Percentiles rank a stretch among this genome's conserved stretches.
These are phyloP conservation scores for Gnatocerus cornutus DNA, from an alignment of 2,888 invertebrate species.

Conservation along the genomic window DNA sequence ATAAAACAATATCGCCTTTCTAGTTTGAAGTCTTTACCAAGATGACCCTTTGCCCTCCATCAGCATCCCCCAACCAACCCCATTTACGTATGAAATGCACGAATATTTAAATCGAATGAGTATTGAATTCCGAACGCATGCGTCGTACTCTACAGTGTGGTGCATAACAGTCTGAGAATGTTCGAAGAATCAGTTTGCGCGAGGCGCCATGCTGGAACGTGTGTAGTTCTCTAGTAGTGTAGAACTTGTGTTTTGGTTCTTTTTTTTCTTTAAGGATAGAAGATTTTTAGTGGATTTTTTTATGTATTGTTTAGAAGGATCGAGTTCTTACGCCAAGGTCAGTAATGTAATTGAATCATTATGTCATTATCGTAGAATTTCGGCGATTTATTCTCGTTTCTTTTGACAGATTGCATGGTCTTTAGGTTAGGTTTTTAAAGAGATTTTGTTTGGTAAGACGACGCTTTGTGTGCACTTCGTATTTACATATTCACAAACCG, in stretches of 20 bases:
- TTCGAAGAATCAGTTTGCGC: conserved; percentile 41
- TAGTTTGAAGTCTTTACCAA: neutral
- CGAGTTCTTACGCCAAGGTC: conserved; percentile 60
- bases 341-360: conserved; percentile 9
- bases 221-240: conserved; percentile 35
- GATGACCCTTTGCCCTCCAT: conserved; percentile 5
- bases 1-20: neutral
- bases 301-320: conserved; percentile 62
- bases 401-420: conserved; percentile 53
- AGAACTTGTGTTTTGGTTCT: conserved; percentile 51
- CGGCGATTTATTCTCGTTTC: conserved; percentile 38
- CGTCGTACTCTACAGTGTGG: conserved; percentile 37
- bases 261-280: conserved; percentile 46
- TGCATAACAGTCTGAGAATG: conserved; percentile 39
- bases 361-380: neutral
- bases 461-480: conserved; percentile 33
- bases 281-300: conserved; percentile 52
- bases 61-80: conserved; percentile 14
- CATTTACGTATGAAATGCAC: conserved; percentile 26
- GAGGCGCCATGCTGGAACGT: conserved; percentile 41
- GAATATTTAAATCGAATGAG: conserved; percentile 45
- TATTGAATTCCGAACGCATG: conserved; percentile 54
- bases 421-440: conserved; percentile 51
- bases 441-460: conserved; percentile 2
- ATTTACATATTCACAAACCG: conserved; percentile 28